phyloP scores from a whole-genome alignment of 2,888 invertebrate species.

The Caenorhabditis virilis region DNA sequence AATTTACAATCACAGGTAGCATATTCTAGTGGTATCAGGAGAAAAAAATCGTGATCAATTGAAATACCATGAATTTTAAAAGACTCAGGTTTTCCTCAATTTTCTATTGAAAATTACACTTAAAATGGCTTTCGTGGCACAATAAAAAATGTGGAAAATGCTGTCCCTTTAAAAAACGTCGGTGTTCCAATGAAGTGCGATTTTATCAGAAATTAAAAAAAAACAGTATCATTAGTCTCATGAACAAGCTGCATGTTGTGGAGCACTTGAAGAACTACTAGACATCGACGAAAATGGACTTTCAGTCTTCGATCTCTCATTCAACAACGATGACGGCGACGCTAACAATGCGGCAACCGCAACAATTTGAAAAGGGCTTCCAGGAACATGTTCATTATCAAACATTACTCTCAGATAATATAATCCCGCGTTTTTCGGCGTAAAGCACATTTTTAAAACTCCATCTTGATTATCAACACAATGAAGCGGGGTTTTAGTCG shows the following conservation, averaged over 20 bases:
- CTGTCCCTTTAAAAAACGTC: too few species aligned
- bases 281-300: conserved; percentile 49
- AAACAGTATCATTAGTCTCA: neutral
- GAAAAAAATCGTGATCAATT: too few species aligned
- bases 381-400: conserved; percentile 68
- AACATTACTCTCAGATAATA: conserved; percentile 92
- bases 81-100: too few species aligned
- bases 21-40: too few species aligned
- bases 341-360: conserved; percentile 35
- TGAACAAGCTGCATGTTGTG: conserved; percentile 35
- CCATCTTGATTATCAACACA: conserved; percentile 91
- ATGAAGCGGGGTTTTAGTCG: conserved; percentile 84
- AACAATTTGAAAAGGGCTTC: conserved; percentile 54
- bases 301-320: conserved; percentile 44
- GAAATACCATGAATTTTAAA: too few species aligned
- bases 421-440: conserved; percentile 94
- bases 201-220: conserved; percentile 1
- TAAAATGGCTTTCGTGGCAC: too few species aligned
- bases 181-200: too few species aligned
- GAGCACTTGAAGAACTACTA: conserved; percentile 3
- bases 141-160: too few species aligned
- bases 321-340: conserved; percentile 16
- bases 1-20: neutral
- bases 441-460: conserved; percentile 90
- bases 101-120: too few species aligned